phyloP scores from a whole-genome alignment of 2,113 vertebrate genomes.

The Bubo scandiacus region DNA sequence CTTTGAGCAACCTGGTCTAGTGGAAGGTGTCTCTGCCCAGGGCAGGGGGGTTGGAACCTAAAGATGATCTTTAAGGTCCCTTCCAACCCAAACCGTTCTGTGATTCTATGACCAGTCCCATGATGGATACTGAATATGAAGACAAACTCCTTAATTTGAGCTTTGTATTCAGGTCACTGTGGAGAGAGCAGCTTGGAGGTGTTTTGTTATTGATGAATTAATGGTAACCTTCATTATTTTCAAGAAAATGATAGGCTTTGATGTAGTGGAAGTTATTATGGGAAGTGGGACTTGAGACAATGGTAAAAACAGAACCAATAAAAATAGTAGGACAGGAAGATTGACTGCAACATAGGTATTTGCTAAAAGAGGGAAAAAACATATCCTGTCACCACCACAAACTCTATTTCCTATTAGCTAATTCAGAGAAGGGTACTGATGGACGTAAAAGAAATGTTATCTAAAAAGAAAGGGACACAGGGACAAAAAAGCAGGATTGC shows the following conservation, averaged over 20 bases:
- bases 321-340: not conserved
- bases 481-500: not conserved
- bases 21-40: no score
- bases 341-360: not conserved
- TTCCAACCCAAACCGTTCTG: no score
- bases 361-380: not conserved
- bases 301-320: not conserved
- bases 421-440: not conserved
- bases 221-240: not conserved
- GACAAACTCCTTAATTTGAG: not conserved
- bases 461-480: not conserved
- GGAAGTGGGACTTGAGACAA: not conserved
- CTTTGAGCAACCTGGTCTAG: no score
- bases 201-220: not conserved
- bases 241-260: not conserved
- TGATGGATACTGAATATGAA: not conserved
- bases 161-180: not conserved
- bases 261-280: not conserved
- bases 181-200: not conserved
- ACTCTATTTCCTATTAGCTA: not conserved
- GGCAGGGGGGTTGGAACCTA: no score
- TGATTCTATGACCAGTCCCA: not conserved
- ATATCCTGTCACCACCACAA: not conserved
- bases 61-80: no score
- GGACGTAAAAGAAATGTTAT: not conserved